phyloP scores from a whole-genome alignment of 2,113 vertebrate species.

The Psammodynastes pulverulentus region DNA sequence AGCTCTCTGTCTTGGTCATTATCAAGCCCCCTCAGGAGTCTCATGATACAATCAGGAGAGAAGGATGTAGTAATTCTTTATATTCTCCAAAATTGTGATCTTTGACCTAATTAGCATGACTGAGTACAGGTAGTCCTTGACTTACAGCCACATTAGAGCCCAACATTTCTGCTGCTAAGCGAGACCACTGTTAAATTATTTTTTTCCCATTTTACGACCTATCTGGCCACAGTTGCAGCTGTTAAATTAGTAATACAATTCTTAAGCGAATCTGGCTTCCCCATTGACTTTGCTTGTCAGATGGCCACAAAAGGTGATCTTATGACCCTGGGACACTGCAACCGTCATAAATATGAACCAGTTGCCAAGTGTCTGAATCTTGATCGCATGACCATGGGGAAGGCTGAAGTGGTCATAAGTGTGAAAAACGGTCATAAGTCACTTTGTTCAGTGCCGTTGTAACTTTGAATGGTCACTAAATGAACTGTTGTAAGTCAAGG shows the following conservation, averaged over 20 bases:
- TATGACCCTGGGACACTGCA: background rate
- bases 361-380: background rate
- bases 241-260: background rate
- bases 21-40: background rate
- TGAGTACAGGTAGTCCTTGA: background rate
- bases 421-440: background rate
- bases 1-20: background rate
- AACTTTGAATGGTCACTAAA: background rate
- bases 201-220: background rate
- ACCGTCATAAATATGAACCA: background rate
- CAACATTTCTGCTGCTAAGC: background rate
- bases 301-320: background rate
- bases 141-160: background rate
- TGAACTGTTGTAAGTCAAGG: background rate
- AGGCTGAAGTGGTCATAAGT: background rate
- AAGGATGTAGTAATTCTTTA: background rate
- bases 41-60: background rate
- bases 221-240: background rate
- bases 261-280: background rate
- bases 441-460: background rate
- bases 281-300: background rate
- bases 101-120: background rate
- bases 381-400: background rate
- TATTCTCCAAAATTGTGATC: background rate
- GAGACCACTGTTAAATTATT: background rate